Base-by-base conservation (phyloP, 2,888 invertebrate genomes). In the Spisula subtruncata region DNA sequence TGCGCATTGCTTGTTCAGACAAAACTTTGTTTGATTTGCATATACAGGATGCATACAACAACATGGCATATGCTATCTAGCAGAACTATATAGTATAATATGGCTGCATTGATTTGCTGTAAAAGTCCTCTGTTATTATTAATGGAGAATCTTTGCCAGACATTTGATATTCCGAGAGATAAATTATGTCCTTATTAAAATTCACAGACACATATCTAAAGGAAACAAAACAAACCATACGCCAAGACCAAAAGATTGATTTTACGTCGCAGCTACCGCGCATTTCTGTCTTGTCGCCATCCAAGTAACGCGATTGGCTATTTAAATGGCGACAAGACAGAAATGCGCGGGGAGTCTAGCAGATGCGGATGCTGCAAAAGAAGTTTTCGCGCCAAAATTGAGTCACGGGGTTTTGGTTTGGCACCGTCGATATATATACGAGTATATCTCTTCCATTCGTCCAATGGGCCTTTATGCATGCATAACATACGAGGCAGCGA, bases 111-210 rank as follows among this genome's bases (percentile, higher is more conserved):
- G 60, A 66, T 66, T 66, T 66, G 60, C 60, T 66, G 60, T 4
- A 8, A 60, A 60, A 60, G 60, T 25, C 25, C 60, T 8, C 60
- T 25, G 60, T 66, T 66, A 66, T 66, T 66, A 66, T 66, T 66
- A 66, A 66, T 66, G 60, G 60, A 66, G 60, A 66, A n/a, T 66
- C 25, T 66, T 66, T 66, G 60, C 25, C 60, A 66, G 60, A 66
- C 60, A 25, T 25, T 66, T 66, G n/a, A 25, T 66, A 66, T 66
- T 66, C n/a, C n/a, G 12, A 25, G 60, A 66, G 20, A 66, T 66
- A 25, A 66, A 66, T 25, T 66, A 20, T n/a, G 25, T 10, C 25
- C n/a, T 25, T 25, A 25, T 66, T 66, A 66, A 66, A 66, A 66
- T 66, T 66, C 60, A 66, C 25, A 66, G 60, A 66, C 60, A 66